phyloP scores from a whole-genome alignment of 2,113 vertebrate genomes.

The Triplophysa rosa region DNA sequence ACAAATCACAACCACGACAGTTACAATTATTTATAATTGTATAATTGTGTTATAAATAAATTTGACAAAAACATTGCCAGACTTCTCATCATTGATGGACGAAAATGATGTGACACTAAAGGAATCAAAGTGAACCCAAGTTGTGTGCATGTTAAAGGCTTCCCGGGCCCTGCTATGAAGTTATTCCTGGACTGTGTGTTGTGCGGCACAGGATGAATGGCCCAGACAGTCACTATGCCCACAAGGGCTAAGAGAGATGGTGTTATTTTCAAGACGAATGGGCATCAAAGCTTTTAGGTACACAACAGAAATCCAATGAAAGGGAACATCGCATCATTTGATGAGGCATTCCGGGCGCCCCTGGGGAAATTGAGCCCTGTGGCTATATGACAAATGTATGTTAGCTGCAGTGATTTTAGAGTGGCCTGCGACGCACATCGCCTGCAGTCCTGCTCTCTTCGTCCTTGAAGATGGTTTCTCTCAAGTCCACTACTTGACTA shows the following conservation, averaged over 20 bases:
- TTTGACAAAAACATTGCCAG: background rate
- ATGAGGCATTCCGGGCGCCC: conserved; percentile 75
- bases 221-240: conserved; percentile 68
- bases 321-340: conserved; percentile 77
- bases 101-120: background rate
- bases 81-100: background rate
- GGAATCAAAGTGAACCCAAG: background rate
- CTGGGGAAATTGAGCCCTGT: conserved; percentile 64
- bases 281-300: conserved; percentile 74
- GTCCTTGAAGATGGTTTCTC: conserved; percentile 71
- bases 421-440: conserved; percentile 62
- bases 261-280: conserved; percentile 78
- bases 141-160: background rate
- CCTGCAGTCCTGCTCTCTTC: conserved; percentile 70
- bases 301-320: conserved; percentile 75
- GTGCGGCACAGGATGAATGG: conserved; percentile 66
- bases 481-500: conserved; percentile 13
- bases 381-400: conserved; percentile 76
- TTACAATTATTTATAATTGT: too few relatives aligned
- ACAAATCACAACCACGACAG: background rate
- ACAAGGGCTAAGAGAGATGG: conserved; percentile 68
- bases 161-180: background rate
- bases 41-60: background rate
- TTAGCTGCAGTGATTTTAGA: conserved; percentile 63
- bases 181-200: conserved; percentile 37